Percentiles rank a stretch among this genome's conserved stretches.
Conservation (phyloP, 2,797 vertebrate species). For the Furcifer pardalis region DNA sequence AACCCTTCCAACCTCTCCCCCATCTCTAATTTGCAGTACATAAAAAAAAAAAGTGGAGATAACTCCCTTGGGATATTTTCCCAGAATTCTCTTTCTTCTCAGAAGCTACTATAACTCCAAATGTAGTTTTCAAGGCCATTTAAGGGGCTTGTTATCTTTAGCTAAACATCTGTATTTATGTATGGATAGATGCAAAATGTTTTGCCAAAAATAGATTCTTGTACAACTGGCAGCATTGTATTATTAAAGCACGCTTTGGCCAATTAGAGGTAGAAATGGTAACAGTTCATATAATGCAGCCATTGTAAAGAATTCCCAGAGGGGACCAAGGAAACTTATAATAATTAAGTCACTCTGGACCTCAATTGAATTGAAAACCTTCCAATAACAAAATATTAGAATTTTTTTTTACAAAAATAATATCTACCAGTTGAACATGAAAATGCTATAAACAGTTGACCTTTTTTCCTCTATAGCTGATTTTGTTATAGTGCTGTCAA, state of each 20-base stretch:
- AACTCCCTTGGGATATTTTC: slow-evolving; percentile 50
- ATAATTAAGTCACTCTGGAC: slow-evolving; percentile 72
- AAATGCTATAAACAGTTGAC: slow-evolving; percentile 74
- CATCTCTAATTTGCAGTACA: not conserved
- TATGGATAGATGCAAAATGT: slow-evolving; percentile 69
- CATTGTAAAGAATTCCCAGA: slow-evolving; percentile 78
- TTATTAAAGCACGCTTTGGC: slow-evolving; percentile 75
- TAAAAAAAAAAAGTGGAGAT: slow-evolving; percentile 20
- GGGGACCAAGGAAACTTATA: slow-evolving; percentile 72
- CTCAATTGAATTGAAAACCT: slow-evolving; percentile 74
- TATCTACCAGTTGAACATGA: slow-evolving; percentile 80
- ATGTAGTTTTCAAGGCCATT: slow-evolving; percentile 64
- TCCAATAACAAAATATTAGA: slow-evolving; percentile 82
- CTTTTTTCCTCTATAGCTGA: slow-evolving; percentile 70
- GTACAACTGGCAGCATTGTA: slow-evolving; percentile 74
- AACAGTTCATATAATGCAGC: slow-evolving; percentile 76
- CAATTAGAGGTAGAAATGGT: slow-evolving; percentile 68
- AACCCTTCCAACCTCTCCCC: not conserved
- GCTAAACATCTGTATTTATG: slow-evolving; percentile 62
- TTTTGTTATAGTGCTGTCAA: slow-evolving; percentile 72
- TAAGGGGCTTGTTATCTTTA: slow-evolving; percentile 59
- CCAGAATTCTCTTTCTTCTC: slow-evolving; percentile 39
- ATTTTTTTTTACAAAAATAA: slow-evolving; percentile 68
- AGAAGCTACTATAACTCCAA: slow-evolving; percentile 64
- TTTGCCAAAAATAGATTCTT: slow-evolving; percentile 72